Conservation (phyloP, 2,888 invertebrate species). For the Mellilla xanthometata region DNA sequence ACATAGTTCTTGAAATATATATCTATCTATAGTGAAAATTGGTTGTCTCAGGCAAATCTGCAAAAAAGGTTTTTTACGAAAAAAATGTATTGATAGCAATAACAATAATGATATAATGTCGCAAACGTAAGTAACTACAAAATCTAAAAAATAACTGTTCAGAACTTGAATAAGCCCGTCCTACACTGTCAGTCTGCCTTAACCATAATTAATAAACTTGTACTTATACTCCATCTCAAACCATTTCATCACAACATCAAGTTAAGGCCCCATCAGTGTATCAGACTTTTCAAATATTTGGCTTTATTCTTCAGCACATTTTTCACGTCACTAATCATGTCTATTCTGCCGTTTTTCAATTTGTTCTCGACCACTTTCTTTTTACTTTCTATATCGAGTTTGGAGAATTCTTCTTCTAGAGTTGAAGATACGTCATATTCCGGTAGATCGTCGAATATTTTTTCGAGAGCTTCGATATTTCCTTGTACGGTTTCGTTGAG, state of each 20-base stretch:
- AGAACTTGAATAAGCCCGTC: too few species aligned
- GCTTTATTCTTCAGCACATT: constrained; percentile 79
- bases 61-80: too few species aligned
- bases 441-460: constrained; percentile 69
- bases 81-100: too few species aligned
- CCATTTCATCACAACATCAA: neutral
- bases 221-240: constrained; percentile 2
- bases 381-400: constrained; percentile 55
- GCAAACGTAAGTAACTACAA: too few species aligned
- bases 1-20: too few species aligned
- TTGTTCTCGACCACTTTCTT: constrained; percentile 67
- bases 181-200: too few species aligned
- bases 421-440: constrained; percentile 49
- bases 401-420: constrained; percentile 60
- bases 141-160: too few species aligned
- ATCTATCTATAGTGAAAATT: too few species aligned
- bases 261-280: constrained; percentile 51
- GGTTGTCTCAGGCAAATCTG: too few species aligned
- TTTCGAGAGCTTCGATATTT: constrained; percentile 60
- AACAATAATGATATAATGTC: too few species aligned
- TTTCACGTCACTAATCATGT: constrained; percentile 76
- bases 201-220: neutral
- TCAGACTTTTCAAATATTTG: constrained; percentile 73
- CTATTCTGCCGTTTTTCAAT: constrained; percentile 72
- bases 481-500: constrained; percentile 59